Evolutionary conservation across 2,888 invertebrate species (phyloP).

Genomic region (Oxycera nigricornis): DNA sequence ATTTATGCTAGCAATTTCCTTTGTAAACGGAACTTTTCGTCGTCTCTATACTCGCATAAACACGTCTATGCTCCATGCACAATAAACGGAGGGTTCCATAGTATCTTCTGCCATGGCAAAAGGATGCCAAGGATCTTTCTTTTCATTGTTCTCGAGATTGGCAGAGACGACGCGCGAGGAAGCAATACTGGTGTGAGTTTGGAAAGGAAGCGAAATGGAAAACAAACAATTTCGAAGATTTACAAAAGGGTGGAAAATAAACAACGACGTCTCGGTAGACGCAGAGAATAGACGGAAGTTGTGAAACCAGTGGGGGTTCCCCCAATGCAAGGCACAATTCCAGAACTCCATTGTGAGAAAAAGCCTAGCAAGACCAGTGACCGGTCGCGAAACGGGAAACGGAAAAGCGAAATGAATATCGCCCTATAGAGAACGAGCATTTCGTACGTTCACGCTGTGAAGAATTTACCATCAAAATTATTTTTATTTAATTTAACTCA

Average conservation of each 20-base stretch:
- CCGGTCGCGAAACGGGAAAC: constrained; percentile 5
- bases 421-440: constrained; percentile 8
- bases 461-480: constrained; percentile 44
- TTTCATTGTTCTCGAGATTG: constrained; percentile 12
- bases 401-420: constrained; percentile 36
- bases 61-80: constrained; percentile 11
- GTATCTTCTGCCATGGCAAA: constrained; percentile 13
- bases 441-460: neutral
- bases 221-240: constrained; percentile 37
- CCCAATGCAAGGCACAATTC: constrained; percentile 10
- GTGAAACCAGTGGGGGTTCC: constrained; percentile 36
- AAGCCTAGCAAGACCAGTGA: neutral
- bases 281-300: constrained; percentile 19
- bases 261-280: constrained; percentile 23
- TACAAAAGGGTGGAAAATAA: constrained; percentile 36
- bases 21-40: constrained; percentile 35
- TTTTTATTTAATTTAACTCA: constrained; percentile 45
- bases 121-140: constrained; percentile 37
- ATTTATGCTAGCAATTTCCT: constrained; percentile 46
- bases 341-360: constrained; percentile 29
- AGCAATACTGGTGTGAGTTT: constrained; percentile 1
- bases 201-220: constrained; percentile 26
- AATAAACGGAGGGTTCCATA: constrained; percentile 1
- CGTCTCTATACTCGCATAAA: constrained; percentile 37
- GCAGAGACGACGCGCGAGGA: constrained; percentile 1